Conservation (phyloP, 1,140 invertebrate genomes). For the Cydia splendana region DNA sequence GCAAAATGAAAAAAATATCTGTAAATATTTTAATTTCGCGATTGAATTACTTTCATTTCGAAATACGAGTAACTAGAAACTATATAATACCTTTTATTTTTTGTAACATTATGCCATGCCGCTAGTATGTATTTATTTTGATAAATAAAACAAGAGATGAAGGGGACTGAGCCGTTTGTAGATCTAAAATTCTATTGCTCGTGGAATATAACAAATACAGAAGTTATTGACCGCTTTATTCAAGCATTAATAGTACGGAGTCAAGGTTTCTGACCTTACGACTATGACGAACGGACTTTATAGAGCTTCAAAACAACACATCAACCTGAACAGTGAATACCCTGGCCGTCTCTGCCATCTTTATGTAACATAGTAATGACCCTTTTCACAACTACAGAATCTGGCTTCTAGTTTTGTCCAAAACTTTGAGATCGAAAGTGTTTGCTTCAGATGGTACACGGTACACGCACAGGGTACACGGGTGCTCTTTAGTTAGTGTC, state of each 20-base stretch:
- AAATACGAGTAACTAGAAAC: too few relatives aligned
- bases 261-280: constrained; percentile 44
- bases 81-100: too few relatives aligned
- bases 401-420: background rate
- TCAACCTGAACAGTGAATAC: background rate
- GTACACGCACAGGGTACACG: too few relatives aligned
- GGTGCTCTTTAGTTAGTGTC: background rate
- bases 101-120: too few relatives aligned
- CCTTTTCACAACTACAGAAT: background rate
- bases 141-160: background rate
- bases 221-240: constrained; percentile 48
- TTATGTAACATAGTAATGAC: background rate
- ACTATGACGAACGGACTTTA: constrained; percentile 52
- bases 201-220: constrained; percentile 42
- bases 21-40: too few relatives aligned
- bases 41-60: too few relatives aligned
- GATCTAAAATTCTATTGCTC: constrained; percentile 1
- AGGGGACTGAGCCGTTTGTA: background rate
- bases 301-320: constrained; percentile 25
- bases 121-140: too few relatives aligned
- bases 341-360: background rate
- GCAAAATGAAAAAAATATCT: too few relatives aligned
- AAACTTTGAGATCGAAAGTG: background rate
- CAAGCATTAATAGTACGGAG: constrained; percentile 34
- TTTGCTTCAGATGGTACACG: too few relatives aligned